phyloP scores from a whole-genome alignment of 2,888 invertebrate species.

The Allophyes oxyacanthae region DNA sequence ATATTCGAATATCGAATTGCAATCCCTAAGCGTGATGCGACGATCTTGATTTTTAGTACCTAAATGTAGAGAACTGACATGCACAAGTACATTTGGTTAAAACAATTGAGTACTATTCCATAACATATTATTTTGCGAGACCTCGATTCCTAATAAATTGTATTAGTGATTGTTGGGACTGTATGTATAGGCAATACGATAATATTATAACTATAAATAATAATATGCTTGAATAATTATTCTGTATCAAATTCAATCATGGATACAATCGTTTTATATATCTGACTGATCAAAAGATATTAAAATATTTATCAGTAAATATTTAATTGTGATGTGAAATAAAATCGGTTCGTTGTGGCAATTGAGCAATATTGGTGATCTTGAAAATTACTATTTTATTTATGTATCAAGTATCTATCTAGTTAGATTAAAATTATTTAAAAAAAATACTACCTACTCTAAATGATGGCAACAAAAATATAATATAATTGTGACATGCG shows the following conservation, averaged over 20 bases:
- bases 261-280: slow-evolving; percentile 34
- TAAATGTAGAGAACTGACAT: slow-evolving; percentile 23
- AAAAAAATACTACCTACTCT: slow-evolving; percentile 26
- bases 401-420: slow-evolving; percentile 26
- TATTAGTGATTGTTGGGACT: slow-evolving; percentile 50
- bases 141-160: slow-evolving; percentile 41
- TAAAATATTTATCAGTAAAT: slow-evolving; percentile 22
- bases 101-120: slow-evolving; percentile 22
- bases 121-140: slow-evolving; percentile 30
- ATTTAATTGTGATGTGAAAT: slow-evolving; percentile 42
- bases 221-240: slow-evolving; percentile 38
- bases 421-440: slow-evolving; percentile 28
- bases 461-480: slow-evolving; percentile 30
- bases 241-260: slow-evolving; percentile 37
- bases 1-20: too few relatives aligned
- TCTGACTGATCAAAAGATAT: slow-evolving; percentile 44
- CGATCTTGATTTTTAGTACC: background rate
- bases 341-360: slow-evolving; percentile 36
- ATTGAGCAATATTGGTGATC: slow-evolving; percentile 44
- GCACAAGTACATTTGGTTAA: slow-evolving; percentile 17
- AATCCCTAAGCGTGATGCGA: too few relatives aligned
- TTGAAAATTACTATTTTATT: slow-evolving; percentile 37
- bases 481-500: slow-evolving; percentile 36
- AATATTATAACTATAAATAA: slow-evolving; percentile 45
- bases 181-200: slow-evolving; percentile 48